Percentiles rank a stretch among this genome's conserved stretches.
These are phyloP conservation scores for Dynastes maya DNA, from an alignment of 2,888 invertebrate genomes.

Conservation along the genomic window DNA sequence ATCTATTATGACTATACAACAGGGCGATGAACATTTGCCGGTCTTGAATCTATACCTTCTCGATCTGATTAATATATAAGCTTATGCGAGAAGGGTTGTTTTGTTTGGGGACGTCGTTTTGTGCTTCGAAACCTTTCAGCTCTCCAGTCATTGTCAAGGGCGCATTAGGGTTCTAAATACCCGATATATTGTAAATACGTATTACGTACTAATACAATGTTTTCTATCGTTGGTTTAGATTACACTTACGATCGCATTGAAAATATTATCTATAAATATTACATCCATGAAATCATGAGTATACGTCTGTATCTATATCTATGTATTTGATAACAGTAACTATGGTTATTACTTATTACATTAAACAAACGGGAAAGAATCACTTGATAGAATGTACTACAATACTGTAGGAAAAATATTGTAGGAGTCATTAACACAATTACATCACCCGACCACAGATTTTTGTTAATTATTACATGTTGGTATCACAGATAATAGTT, in stretches of 20 bases:
- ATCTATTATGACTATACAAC: slow-evolving; percentile 6
- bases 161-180: slow-evolving; percentile 34
- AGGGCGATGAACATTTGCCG: slow-evolving; percentile 24
- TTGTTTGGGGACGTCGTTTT: slow-evolving; percentile 39
- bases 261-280: neutral
- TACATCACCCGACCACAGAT: too few species aligned
- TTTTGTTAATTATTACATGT: too few species aligned
- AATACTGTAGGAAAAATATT: too few species aligned
- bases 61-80: slow-evolving; percentile 45
- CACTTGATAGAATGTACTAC: too few species aligned
- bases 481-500: too few species aligned
- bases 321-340: too few species aligned
- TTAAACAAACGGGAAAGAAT: too few species aligned
- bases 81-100: slow-evolving; percentile 37
- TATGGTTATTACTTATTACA: too few species aligned
- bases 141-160: slow-evolving; percentile 33
- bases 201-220: neutral
- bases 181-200: neutral
- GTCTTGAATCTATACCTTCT: slow-evolving; percentile 32
- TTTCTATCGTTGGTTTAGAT: neutral
- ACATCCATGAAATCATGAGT: too few species aligned
- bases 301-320: too few species aligned
- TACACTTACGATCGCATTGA: neutral
- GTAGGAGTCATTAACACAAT: too few species aligned
- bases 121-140: slow-evolving; percentile 36